Evolutionary conservation across 2,888 invertebrate genomes (phyloP).

Genomic region (Calliphora vomitoria): DNA sequence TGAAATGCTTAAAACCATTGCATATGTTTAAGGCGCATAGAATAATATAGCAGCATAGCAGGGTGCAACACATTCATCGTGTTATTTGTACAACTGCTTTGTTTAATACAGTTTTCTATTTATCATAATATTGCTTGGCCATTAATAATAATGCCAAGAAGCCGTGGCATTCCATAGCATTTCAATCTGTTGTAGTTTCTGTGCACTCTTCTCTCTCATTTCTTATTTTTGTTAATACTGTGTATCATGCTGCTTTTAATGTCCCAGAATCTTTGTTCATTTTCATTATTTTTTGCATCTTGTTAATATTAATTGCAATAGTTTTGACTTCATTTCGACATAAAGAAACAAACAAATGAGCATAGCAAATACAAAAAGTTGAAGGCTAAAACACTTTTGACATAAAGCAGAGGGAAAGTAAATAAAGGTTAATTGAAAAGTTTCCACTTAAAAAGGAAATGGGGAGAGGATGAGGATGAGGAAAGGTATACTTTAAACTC

Average conservation of each 20-base stretch:
- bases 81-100: background rate
- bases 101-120: slow-evolving; percentile 33
- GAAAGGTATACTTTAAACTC: slow-evolving; percentile 1
- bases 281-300: slow-evolving; percentile 38
- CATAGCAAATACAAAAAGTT: background rate
- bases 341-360: slow-evolving; percentile 26
- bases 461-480: background rate
- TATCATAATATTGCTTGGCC: slow-evolving; percentile 13
- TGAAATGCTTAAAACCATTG: background rate
- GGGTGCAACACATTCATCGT: background rate
- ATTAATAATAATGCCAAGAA: slow-evolving; percentile 28
- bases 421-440: slow-evolving; percentile 28
- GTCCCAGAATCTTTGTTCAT: slow-evolving; percentile 22
- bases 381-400: slow-evolving; percentile 22
- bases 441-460: background rate
- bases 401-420: background rate
- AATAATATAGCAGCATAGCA: background rate
- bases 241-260: slow-evolving; percentile 42
- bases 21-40: slow-evolving; percentile 14
- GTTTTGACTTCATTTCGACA: slow-evolving; percentile 45
- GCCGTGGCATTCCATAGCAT: slow-evolving; percentile 6
- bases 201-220: background rate
- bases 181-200: slow-evolving; percentile 16
- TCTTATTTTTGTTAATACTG: background rate
- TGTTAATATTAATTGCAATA: slow-evolving; percentile 64